These are phyloP conservation scores for Eidolon helvum DNA, from an alignment of 2,113 vertebrate species.

Conservation along the genomic window DNA sequence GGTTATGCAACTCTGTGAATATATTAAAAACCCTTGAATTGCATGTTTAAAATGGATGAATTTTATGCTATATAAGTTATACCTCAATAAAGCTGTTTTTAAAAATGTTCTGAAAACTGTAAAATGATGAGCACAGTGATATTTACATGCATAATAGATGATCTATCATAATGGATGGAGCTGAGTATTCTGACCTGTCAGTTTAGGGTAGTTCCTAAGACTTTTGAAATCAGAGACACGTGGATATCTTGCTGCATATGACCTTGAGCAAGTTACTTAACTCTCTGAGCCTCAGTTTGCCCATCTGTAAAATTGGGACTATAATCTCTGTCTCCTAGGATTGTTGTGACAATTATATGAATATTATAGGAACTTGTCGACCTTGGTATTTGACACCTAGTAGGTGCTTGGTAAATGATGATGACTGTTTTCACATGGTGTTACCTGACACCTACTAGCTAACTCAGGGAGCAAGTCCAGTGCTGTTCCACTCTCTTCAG, in stretches of 20 bases:
- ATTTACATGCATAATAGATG: not conserved
- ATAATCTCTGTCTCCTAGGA: not conserved
- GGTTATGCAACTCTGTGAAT: not conserved
- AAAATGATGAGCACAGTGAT: not conserved
- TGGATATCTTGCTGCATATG: not conserved
- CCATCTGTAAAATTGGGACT: not conserved
- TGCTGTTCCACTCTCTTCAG: not conserved
- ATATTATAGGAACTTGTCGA: not conserved
- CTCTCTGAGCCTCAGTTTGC: not conserved
- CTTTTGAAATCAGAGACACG: not conserved
- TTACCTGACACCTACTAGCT: not conserved
- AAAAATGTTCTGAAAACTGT: not conserved
- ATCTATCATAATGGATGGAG: not conserved
- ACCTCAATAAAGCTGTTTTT: not conserved
- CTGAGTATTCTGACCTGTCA: not conserved
- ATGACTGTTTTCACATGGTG: not conserved
- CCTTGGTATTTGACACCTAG: not conserved
- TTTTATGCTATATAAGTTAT: not conserved
- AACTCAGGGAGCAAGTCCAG: not conserved
- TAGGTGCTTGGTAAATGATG: not conserved
- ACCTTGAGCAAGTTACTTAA: not conserved
- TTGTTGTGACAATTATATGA: not conserved
- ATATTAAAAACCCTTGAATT: not conserved
- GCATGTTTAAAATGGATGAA: not conserved
- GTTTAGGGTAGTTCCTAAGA: not conserved